Evolutionary conservation across 2,113 vertebrate genomes (phyloP), one percentile per base, ranked within the genome.

Genomic region (Coregonus clupeaformis): DNA sequence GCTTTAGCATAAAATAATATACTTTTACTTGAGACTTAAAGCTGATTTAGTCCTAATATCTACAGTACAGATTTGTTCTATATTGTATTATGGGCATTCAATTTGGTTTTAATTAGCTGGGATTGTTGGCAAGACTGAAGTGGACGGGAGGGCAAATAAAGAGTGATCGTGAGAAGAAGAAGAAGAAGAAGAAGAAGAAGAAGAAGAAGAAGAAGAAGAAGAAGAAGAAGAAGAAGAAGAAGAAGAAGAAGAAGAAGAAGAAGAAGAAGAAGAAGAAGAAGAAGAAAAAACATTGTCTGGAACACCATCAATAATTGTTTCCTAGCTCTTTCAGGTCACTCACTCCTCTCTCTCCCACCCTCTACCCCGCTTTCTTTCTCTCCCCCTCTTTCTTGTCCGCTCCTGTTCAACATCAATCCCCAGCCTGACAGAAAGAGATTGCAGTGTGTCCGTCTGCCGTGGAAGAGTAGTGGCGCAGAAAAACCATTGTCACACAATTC

Each of bases 221-320:
- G 1, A 27, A 27, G 1, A 27, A 27, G 1, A 27, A 27, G 1
- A 27, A 27, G 27, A 27, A 27, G 27, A 11, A 45, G 42, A 27
- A 1, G 27, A 27, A 45, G 52, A 55, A 13, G 52, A n/a, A 7
- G 71, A 47, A 47, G 1, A 27, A 27, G 1, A 27, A 27, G 1
- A 27, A 27, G 1, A 27, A 27, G 1, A 27, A 27, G 27, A 27
- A 27, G 27, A 11, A 45, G 42, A 27, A 1, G 27, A 27, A 45
- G 52, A 55, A 13, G 52, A n/a, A n/a, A n/a, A n/a, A n/a, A 55
- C 55, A 75, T 75, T 74, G 81, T 76, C 59, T 25, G 55, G 64
- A 70, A 75, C 42, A 75, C 77, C 77, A 65, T 77, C 77, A 79
- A 77, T 80, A 83, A 83, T 73, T 52, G 69, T 68, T 77, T 77